These are phyloP conservation scores for Baccha elongata DNA, from an alignment of 2,888 invertebrate species.

Conservation along the genomic window DNA sequence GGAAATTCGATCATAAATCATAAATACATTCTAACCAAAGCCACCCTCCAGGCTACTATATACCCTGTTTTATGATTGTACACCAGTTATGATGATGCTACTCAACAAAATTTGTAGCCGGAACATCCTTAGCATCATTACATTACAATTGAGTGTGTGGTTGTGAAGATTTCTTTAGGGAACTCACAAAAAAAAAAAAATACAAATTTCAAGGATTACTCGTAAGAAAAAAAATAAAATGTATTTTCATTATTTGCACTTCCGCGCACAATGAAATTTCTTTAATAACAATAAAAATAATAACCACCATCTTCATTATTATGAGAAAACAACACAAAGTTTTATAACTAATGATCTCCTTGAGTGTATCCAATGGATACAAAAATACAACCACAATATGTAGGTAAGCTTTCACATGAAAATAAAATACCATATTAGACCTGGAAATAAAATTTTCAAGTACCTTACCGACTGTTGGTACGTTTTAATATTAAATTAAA, in stretches of 20 bases:
- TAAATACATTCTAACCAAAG: constrained; percentile 32
- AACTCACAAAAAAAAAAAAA: not conserved
- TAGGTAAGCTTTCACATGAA: not conserved
- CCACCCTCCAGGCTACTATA: constrained; percentile 8
- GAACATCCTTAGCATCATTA: constrained; percentile 18
- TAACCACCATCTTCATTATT: constrained; percentile 22
- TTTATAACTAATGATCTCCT: constrained; percentile 7
- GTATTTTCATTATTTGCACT: constrained; percentile 14
- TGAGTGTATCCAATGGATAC: not conserved
- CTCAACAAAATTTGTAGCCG: constrained; percentile 39
- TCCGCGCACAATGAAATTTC: not conserved
- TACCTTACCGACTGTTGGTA: no score
- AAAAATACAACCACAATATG: not conserved
- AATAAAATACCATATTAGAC: constrained; percentile 31
- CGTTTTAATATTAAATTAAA: constrained; percentile 62
- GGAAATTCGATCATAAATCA: constrained; percentile 69
- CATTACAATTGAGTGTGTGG: not conserved
- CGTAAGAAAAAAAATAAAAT: not conserved
- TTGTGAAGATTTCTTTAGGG: constrained; percentile 8
- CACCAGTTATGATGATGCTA: constrained; percentile 20
- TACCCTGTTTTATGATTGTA: constrained; percentile 3
- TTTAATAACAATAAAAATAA: constrained; percentile 18
- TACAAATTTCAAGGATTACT: constrained; percentile 17
- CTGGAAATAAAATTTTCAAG: constrained; percentile 43
- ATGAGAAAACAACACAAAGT: not conserved